These are phyloP conservation scores for Thymelicus sylvestris DNA, from an alignment of 2,888 invertebrate species.

Conservation along the genomic window DNA sequence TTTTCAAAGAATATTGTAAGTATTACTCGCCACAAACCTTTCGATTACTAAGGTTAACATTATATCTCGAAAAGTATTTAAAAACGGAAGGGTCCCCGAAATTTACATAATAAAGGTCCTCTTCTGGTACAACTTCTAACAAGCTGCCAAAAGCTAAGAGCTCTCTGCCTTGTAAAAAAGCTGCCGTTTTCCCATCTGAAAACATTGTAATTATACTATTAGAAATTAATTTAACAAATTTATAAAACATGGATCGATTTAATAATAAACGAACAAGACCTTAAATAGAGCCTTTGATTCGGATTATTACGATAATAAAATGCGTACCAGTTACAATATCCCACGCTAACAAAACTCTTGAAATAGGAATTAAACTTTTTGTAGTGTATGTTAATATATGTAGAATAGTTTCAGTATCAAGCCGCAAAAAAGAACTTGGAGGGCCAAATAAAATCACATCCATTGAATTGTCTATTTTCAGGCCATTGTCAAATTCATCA, in stretches of 20 bases:
- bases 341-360: constrained; percentile 69
- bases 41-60: constrained; percentile 59
- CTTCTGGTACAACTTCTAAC: constrained; percentile 71
- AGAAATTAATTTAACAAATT: too few relatives aligned
- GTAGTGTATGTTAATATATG: constrained; percentile 66
- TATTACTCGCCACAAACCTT: constrained; percentile 56
- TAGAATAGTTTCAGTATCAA: constrained; percentile 71
- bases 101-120: constrained; percentile 75
- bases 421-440: constrained; percentile 65
- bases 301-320: background rate
- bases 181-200: constrained; percentile 75
- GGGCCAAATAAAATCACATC: constrained; percentile 76
- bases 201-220: background rate
- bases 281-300: too few relatives aligned
- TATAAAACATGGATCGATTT: too few relatives aligned
- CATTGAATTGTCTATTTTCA: constrained; percentile 65
- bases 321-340: constrained; percentile 72
- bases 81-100: constrained; percentile 73
- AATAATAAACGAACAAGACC: too few relatives aligned
- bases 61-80: constrained; percentile 62
- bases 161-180: constrained; percentile 73
- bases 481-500: constrained; percentile 68
- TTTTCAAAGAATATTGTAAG: background rate
- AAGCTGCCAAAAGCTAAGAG: constrained; percentile 67
- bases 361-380: constrained; percentile 66